A percentile compares a stretch with the other conserved stretches of the same genome.
Evolutionary conservation across 2,888 invertebrate genomes (phyloP).

Genomic region (Apodemia zela): DNA sequence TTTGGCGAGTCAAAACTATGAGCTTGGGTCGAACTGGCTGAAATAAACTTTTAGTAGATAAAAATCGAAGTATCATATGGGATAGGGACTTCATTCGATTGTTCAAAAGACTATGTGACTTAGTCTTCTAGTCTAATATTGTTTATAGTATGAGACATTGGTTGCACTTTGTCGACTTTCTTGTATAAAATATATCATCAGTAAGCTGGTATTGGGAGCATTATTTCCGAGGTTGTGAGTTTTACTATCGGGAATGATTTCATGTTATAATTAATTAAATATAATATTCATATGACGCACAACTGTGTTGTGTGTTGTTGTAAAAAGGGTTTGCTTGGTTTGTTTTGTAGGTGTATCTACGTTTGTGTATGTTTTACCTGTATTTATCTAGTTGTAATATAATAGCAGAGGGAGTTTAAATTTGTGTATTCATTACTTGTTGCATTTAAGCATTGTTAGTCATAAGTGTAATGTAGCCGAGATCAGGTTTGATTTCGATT

Average conservation of each 20-base stretch:
- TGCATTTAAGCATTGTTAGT: conserved; percentile 72
- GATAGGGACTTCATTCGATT: background rate
- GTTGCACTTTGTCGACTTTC: conserved; percentile 52
- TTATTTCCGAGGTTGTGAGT: conserved; percentile 79
- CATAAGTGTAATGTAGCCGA: conserved; percentile 55
- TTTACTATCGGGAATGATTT: conserved; percentile 77
- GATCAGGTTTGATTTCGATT: conserved; percentile 49
- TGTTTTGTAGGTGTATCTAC: conserved; percentile 68
- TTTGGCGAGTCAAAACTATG: background rate
- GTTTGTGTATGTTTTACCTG: conserved; percentile 64
- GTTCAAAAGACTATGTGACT: background rate
- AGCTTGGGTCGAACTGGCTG: background rate
- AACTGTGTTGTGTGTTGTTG: conserved; percentile 68
- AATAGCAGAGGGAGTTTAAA: conserved; percentile 51
- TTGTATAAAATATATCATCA: conserved; percentile 55
- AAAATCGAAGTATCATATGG: background rate
- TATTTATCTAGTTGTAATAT: conserved; percentile 64
- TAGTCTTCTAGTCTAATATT: background rate
- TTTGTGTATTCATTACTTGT: conserved; percentile 31
- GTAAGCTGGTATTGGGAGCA: conserved; percentile 80
- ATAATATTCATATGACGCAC: conserved; percentile 66
- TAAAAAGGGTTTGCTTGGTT: conserved; percentile 73
- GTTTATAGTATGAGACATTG: conserved; percentile 39
- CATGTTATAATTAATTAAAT: conserved; percentile 61
- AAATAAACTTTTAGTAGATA: background rate